Conservation (phyloP, 1,140 invertebrate genomes). For the Condylostylus longicornis region DNA sequence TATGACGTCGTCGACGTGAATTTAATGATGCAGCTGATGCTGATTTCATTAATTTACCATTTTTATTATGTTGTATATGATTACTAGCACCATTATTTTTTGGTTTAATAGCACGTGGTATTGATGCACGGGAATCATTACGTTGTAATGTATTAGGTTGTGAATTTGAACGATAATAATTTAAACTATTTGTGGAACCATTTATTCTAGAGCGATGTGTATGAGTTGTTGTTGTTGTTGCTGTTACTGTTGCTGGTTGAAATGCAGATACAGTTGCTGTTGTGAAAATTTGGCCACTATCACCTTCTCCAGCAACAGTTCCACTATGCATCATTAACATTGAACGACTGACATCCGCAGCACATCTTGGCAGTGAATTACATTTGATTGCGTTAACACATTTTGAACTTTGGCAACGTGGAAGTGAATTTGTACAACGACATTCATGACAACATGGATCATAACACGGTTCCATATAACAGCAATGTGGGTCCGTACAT, state of each 20-base stretch:
- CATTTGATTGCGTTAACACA: conserved; percentile 31
- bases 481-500: conserved; percentile 30
- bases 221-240: conserved; percentile 10
- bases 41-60: conserved; percentile 26
- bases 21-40: conserved; percentile 37
- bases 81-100: conserved; percentile 8
- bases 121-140: conserved; percentile 23
- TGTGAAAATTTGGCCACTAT: no score
- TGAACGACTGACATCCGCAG: conserved; percentile 28
- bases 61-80: no score
- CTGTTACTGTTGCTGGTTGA: conserved; percentile 8
- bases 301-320: conserved; percentile 22
- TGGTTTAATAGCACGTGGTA: conserved; percentile 3
- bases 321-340: conserved; percentile 18
- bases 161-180: conserved; percentile 27
- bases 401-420: conserved; percentile 30
- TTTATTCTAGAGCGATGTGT: conserved; percentile 8
- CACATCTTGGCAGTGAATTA: conserved; percentile 33
- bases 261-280: conserved; percentile 20
- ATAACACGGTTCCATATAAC: conserved; percentile 23
- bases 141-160: conserved; percentile 29
- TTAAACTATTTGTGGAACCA: no score
- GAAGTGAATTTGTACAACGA: conserved; percentile 22
- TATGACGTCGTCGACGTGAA: conserved; percentile 46
- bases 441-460: conserved; percentile 28